phyloP scores from a whole-genome alignment of 2,888 invertebrate species.

The Schrankia costaestrigalis region DNA sequence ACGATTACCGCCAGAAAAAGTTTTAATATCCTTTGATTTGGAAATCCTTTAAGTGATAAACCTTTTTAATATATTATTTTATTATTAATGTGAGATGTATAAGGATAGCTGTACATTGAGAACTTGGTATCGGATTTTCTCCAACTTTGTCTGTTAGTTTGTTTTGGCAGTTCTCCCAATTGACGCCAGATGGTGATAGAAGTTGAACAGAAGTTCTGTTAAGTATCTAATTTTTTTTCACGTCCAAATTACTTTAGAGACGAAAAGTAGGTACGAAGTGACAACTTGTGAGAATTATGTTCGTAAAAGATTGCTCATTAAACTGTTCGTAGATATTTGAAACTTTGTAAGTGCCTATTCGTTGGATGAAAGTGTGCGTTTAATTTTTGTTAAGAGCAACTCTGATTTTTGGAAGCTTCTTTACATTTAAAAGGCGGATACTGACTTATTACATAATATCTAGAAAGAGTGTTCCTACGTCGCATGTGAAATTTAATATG shows the following conservation, averaged over 20 bases:
- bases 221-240: slow-evolving; percentile 35
- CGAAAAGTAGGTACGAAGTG: slow-evolving; percentile 16
- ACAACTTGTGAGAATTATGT: slow-evolving; percentile 17
- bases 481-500: too few species aligned
- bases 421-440: too few species aligned
- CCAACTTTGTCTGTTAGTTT: slow-evolving; percentile 33
- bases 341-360: too few species aligned
- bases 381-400: too few species aligned
- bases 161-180: slow-evolving; percentile 65
- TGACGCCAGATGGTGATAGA: slow-evolving; percentile 59
- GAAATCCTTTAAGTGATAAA: background rate
- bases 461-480: too few species aligned
- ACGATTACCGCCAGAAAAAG: background rate
- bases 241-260: slow-evolving; percentile 25
- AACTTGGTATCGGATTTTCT: slow-evolving; percentile 30
- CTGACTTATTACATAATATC: too few species aligned
- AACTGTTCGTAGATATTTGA: background rate
- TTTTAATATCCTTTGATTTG: background rate
- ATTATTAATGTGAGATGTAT: slow-evolving; percentile 2
- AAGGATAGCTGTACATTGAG: slow-evolving; percentile 8
- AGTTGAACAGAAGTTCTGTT: slow-evolving; percentile 44
- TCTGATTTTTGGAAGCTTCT: too few species aligned
- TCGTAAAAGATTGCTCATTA: slow-evolving; percentile 7
- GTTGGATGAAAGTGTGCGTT: too few species aligned
- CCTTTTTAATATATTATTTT: background rate